Evolutionary conservation across 2,797 vertebrate species (phyloP).

Genomic region (Helostoma temminkii): DNA sequence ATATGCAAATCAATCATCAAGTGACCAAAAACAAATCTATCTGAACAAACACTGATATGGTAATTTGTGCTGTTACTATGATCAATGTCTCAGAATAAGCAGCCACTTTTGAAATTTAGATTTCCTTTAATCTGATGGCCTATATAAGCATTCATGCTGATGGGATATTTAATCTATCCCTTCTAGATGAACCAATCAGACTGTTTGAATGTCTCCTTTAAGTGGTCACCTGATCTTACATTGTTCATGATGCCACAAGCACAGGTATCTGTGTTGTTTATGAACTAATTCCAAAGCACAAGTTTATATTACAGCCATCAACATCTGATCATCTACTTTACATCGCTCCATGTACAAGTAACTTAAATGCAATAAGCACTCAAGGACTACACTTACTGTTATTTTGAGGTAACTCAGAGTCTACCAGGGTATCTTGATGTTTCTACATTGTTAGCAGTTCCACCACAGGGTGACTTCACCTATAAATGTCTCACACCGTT

Average conservation of each 20-base stretch:
- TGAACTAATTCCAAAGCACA: neutral
- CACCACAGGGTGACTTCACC: no score
- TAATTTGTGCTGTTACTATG: slow-evolving; percentile 40
- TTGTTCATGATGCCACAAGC: neutral
- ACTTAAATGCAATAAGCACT: neutral
- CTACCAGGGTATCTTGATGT: no score
- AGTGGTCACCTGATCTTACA: slow-evolving; percentile 3
- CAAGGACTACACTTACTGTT: no score
- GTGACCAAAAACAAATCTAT: slow-evolving; percentile 33
- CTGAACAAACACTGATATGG: slow-evolving; percentile 45
- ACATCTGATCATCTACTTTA: slow-evolving; percentile 12
- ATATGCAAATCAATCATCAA: slow-evolving; percentile 43
- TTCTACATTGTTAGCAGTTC: no score
- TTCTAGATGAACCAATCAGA: slow-evolving; percentile 16
- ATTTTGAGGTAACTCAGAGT: no score
- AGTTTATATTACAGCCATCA: slow-evolving; percentile 12
- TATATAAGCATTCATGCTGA: slow-evolving; percentile 1
- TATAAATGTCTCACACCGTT: no score
- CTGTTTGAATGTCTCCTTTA: slow-evolving; percentile 5
- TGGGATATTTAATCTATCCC: neutral
- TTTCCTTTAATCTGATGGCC: neutral
- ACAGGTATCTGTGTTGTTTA: neutral
- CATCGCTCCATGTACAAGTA: neutral
- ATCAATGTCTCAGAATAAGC: slow-evolving; percentile 29
- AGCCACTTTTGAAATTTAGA: slow-evolving; percentile 11